phyloP scores from a whole-genome alignment of 2,113 vertebrate genomes.

The Pterocles gutturalis region DNA sequence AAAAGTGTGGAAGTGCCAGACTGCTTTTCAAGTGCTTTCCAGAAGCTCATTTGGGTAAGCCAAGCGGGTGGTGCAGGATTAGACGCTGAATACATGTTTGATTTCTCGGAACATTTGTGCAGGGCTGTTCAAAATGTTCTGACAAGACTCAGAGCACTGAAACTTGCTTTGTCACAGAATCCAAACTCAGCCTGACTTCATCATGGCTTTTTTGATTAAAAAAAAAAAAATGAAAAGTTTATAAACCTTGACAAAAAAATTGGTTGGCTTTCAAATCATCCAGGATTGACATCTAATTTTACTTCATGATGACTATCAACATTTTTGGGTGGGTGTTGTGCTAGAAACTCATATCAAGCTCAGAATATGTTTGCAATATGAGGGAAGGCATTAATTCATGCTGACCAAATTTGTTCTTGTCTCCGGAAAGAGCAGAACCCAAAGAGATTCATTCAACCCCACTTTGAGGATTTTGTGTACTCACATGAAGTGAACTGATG shows the following conservation, averaged over 20 bases:
- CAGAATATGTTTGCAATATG: background rate
- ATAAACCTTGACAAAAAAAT: background rate
- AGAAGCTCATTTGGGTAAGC: conserved; percentile 52
- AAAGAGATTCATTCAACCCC: background rate
- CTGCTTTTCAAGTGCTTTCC: conserved; percentile 57
- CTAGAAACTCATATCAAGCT: background rate
- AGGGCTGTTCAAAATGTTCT: background rate
- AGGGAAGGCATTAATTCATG: background rate
- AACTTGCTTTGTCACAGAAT: background rate
- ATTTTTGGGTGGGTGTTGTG: background rate
- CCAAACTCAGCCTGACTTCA: background rate
- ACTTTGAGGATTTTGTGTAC: background rate
- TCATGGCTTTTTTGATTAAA: background rate
- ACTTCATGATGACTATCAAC: background rate
- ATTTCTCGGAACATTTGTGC: conserved; percentile 56
- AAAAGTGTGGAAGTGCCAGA: conserved; percentile 58
- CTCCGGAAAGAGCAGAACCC: background rate
- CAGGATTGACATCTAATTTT: background rate
- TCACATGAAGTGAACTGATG: background rate
- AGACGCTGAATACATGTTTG: conserved; percentile 11
- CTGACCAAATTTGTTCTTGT: background rate
- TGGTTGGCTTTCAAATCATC: background rate
- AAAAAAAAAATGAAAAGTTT: background rate
- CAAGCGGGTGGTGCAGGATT: background rate
- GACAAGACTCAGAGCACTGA: background rate